Evolutionary conservation across 2,797 vertebrate species (phyloP), one percentile per base, ranked within the genome.

Genomic region (Tokudaia muenninki): DNA sequence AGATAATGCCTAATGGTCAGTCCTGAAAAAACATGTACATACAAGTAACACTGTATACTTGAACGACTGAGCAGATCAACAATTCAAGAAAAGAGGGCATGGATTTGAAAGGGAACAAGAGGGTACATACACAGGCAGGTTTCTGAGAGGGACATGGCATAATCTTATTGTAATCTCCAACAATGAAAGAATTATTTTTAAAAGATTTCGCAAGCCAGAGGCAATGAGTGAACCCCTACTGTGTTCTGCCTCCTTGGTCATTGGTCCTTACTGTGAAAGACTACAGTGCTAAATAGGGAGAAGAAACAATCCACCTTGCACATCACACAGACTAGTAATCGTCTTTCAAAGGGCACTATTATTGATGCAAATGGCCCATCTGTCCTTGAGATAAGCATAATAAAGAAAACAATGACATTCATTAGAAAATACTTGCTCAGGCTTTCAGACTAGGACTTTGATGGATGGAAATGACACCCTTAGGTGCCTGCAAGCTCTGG

Each of bases 341-440:
- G 72, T 13, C 92, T 97, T 52, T 67, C 52, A 90, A 95, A 90
- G 59, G 90, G 87, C 87, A 90, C 65, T 59, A 70, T 94, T 95
- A 87, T 6, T 96, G 95, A 95, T 74, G 61, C 65, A 84, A 94
- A 92, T 24, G 83, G 91, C 70, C 47, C 47, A 47, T 86, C 75
- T 78, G 87, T 94, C 89, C 96, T 93, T 97, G 95, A 96, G 96
- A 90, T 88, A 95, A 95, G 61, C 91, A 52, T 96, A 96, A 74
- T 81, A 97, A 97, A 95, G 91, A 94, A 96, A 97, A 92, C 92
- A 97, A 92, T 90, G 92, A 81, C 72, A 94, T 14, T 65, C 59
- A 94, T 92, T 93, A 94, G 63, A 70, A 97, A 97, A 83, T 57
- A 95, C 91, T 86, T 84, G 79, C 47, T 95, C 91, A 87, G 72